phyloP scores from a whole-genome alignment of 92 coral and sea anemone genomes.

The Epizoanthus stellaris region DNA sequence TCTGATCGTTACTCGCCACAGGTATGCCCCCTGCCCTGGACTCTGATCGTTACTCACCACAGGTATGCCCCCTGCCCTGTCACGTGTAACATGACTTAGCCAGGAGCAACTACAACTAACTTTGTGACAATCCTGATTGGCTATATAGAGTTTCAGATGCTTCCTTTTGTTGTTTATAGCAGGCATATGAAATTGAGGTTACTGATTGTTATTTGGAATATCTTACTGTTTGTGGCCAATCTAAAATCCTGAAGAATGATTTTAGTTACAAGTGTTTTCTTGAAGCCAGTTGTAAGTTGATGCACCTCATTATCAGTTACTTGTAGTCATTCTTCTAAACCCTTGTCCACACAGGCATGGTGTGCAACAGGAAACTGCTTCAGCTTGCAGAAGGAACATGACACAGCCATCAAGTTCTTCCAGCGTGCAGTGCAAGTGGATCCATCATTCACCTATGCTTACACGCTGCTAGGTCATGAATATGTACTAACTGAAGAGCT shows the following conservation, averaged over 20 bases:
- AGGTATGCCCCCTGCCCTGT: conserved; percentile 54
- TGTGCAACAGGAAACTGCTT: conserved; percentile 98
- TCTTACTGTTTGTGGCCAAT: too few species aligned
- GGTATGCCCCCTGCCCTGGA: conserved; percentile 70
- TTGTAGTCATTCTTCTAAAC: not conserved
- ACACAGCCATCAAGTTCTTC: conserved; percentile 97
- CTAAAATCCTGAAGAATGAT: too few species aligned
- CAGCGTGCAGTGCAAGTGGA: conserved; percentile 99
- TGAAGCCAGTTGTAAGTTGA: too few species aligned
- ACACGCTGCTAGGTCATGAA: conserved; percentile 95
- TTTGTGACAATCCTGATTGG: not conserved
- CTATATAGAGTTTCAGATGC: too few species aligned
- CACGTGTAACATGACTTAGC: not conserved
- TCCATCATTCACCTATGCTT: conserved; percentile 90
- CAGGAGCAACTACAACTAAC: not conserved
- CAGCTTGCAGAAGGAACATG: conserved; percentile 98
- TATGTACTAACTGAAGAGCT: conserved; percentile 95
- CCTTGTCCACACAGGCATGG: conserved; percentile 78
- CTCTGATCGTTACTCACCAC: conserved; percentile 85
- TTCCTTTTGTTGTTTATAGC: too few species aligned
- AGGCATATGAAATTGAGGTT: too few species aligned
- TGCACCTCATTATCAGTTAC: too few species aligned
- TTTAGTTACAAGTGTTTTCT: too few species aligned
- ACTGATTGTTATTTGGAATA: too few species aligned
- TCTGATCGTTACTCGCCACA: conserved; percentile 88